Conservation (phyloP, 2,888 invertebrate genomes). For the Dynastes maya region DNA sequence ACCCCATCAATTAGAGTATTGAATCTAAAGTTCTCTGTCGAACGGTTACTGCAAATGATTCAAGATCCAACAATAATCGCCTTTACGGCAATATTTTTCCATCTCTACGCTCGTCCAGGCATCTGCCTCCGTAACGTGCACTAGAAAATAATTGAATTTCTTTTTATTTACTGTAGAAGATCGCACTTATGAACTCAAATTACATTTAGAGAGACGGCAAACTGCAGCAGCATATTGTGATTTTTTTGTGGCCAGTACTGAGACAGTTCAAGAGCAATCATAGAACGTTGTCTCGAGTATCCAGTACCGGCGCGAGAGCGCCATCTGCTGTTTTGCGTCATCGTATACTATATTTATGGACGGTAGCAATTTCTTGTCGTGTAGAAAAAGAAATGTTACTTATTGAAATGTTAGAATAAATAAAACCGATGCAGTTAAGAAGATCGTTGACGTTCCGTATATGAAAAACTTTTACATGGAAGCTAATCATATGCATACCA, state of each 20-base stretch:
- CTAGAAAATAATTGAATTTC: slow-evolving; percentile 22
- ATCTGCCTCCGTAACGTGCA: not conserved
- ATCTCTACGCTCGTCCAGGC: not conserved
- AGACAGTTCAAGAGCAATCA: slow-evolving; percentile 46
- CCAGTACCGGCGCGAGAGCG: slow-evolving; percentile 13
- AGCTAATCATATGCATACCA: too few relatives aligned
- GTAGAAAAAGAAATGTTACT: not conserved
- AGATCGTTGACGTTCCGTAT: not conserved
- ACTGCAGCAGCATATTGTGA: slow-evolving; percentile 45
- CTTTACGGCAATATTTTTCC: not conserved
- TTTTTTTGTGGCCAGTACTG: slow-evolving; percentile 33
- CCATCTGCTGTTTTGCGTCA: slow-evolving; percentile 45
- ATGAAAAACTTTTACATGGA: too few relatives aligned
- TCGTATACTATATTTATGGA: slow-evolving; percentile 31
- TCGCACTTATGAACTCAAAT: slow-evolving; percentile 41
- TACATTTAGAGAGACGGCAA: slow-evolving; percentile 34
- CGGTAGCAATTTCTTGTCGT: not conserved
- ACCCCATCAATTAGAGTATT: too few relatives aligned
- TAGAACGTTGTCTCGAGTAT: slow-evolving; percentile 39
- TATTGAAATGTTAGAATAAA: not conserved
- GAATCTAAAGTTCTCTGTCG: too few relatives aligned
- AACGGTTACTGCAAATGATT: too few relatives aligned
- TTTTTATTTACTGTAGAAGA: slow-evolving; percentile 37
- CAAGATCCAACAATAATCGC: too few relatives aligned
- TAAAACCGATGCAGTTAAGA: not conserved